Percentiles rank a stretch among this genome's conserved stretches.
phyloP scores from a whole-genome alignment of 2,113 vertebrate species.

The Cephalopholis sonnerati region DNA sequence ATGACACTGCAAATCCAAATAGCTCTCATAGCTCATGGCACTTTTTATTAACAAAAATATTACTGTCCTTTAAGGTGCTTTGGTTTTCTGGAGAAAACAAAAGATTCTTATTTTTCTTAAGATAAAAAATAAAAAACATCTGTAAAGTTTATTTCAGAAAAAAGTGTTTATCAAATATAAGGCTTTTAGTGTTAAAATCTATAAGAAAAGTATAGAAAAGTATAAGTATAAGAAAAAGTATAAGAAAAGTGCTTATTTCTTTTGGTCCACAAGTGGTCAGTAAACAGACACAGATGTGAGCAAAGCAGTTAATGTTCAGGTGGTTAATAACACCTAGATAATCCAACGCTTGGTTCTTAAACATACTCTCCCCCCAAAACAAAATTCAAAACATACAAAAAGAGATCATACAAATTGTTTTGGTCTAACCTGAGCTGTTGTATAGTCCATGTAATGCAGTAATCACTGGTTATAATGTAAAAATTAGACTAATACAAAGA shows the following conservation, averaged over 20 bases:
- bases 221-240: too few relatives aligned
- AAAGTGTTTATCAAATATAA: constrained; percentile 3
- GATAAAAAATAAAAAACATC: not conserved
- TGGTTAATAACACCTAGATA: not conserved
- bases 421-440: not conserved
- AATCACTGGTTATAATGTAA: not conserved
- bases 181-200: constrained; percentile 36
- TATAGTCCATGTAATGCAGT: not conserved
- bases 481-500: not conserved
- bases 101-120: not conserved
- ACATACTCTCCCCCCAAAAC: too few relatives aligned
- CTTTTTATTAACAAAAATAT: not conserved
- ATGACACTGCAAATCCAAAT: not conserved
- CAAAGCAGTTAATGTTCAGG: not conserved
- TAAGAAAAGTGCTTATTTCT: constrained; percentile 37
- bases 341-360: too few relatives aligned
- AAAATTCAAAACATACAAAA: constrained; percentile 1
- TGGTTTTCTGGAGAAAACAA: not conserved
- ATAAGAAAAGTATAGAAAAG: too few relatives aligned
- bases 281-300: constrained; percentile 20
- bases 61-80: constrained; percentile 7
- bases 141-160: not conserved
- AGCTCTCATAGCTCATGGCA: not conserved
- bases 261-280: constrained; percentile 4
- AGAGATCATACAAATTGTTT: not conserved